These are phyloP conservation scores for Muscicapa adusta DNA, from an alignment of 2,113 vertebrate species.

Conservation along the genomic window DNA sequence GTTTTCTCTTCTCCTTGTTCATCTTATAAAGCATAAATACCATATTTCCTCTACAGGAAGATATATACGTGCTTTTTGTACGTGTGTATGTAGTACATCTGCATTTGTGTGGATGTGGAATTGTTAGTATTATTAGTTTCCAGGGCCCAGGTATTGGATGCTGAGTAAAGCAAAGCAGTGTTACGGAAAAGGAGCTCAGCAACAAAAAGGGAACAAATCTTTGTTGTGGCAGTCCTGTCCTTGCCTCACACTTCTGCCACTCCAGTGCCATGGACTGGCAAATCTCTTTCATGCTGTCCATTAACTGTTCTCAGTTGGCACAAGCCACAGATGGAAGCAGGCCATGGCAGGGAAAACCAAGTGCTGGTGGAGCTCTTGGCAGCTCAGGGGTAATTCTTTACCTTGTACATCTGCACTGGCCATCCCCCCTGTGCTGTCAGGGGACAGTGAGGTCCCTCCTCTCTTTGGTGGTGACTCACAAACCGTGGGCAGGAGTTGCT, in stretches of 20 bases:
- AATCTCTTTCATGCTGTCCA: neutral
- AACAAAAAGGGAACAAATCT: neutral
- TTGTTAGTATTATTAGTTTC: neutral
- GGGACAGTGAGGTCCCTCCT: neutral
- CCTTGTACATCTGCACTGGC: neutral
- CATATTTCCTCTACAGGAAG: neutral
- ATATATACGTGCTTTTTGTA: neutral
- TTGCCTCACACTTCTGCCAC: neutral
- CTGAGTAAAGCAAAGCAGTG: neutral
- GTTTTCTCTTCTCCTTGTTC: conserved; percentile 47
- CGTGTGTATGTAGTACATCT: neutral
- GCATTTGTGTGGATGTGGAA: neutral
- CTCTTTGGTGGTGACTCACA: neutral
- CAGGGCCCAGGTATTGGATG: neutral
- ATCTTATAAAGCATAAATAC: conserved; percentile 34
- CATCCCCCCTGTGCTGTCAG: fast-evolving
- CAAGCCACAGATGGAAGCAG: neutral
- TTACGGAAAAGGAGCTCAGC: neutral
- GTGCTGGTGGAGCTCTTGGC: neutral
- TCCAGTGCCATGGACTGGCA: neutral
- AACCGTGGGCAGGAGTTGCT: neutral
- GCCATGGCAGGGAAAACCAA: neutral
- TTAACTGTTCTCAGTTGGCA: neutral
- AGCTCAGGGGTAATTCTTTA: neutral
- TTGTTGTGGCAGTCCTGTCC: neutral